Percentiles rank a stretch among this genome's conserved stretches.
Conservation (phyloP, 2,797 vertebrate genomes). For the Schizopygopsis pylzovi region DNA sequence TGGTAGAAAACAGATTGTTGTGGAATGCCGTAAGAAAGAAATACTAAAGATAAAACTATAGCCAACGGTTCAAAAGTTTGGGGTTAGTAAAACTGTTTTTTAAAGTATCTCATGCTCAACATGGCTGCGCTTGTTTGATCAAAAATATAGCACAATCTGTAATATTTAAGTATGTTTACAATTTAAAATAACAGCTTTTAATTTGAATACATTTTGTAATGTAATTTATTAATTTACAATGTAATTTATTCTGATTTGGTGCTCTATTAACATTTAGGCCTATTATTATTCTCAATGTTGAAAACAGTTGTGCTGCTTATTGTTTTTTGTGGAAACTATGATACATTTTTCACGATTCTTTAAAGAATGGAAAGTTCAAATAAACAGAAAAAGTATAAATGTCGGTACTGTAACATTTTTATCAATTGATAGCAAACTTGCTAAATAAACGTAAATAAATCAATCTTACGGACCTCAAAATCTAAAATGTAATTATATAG, state of each 20-base stretch:
- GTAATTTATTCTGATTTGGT: not conserved
- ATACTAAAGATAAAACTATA: not conserved
- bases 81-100: not conserved
- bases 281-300: not conserved
- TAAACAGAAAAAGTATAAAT: not conserved
- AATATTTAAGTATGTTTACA: not conserved
- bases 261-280: not conserved
- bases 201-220: not conserved
- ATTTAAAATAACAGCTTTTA: not conserved
- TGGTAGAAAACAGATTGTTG: not conserved
- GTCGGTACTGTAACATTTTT: not conserved
- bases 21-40: not conserved
- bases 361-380: not conserved
- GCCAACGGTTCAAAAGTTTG: not conserved
- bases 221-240: no score
- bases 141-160: not conserved
- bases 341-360: not conserved
- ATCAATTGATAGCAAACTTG: not conserved
- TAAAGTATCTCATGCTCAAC: not conserved
- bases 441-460: not conserved
- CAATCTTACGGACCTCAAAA: not conserved
- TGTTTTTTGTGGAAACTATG: not conserved
- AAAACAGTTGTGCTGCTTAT: not conserved
- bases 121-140: not conserved
- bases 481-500: not conserved